Evolutionary conservation across 2,797 vertebrate species (phyloP).

Genomic region (Epinephelus awoara): DNA sequence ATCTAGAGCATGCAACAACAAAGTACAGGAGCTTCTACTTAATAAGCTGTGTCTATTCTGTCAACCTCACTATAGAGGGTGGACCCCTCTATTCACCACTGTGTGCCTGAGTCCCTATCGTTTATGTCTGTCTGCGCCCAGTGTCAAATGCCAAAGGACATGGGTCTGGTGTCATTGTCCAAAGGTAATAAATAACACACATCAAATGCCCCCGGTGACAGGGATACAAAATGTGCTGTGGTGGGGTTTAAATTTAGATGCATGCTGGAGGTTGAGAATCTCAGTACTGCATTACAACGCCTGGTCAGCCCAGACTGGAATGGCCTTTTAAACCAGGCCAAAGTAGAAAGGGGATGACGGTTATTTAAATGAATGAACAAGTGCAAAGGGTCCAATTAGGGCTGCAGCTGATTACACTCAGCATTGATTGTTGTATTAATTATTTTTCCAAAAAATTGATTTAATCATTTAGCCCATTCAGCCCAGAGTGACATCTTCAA

Average conservation of each 20-base stretch:
- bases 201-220: constrained; percentile 66
- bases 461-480: neutral
- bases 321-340: constrained; percentile 12
- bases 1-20: constrained; percentile 9
- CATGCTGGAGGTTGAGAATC: constrained; percentile 56
- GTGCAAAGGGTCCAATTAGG: constrained; percentile 1
- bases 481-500: neutral
- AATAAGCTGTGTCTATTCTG: constrained; percentile 22
- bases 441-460: neutral
- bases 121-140: constrained; percentile 43
- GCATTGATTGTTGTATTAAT: neutral
- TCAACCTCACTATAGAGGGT: constrained; percentile 1
- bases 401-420: neutral
- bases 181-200: constrained; percentile 78
- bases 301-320: constrained; percentile 44
- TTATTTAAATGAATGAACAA: constrained; percentile 26
- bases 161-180: constrained; percentile 68
- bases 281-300: constrained; percentile 49
- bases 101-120: constrained; percentile 25
- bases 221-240: constrained; percentile 76
- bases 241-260: constrained; percentile 82
- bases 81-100: constrained; percentile 11
- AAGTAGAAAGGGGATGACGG: constrained; percentile 26
- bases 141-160: constrained; percentile 80
- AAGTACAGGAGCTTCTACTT: constrained; percentile 18